A percentile compares a stretch with the other conserved stretches of the same genome.
phyloP scores from a whole-genome alignment of 2,113 vertebrate genomes.

The Sminthopsis crassicaudata region DNA sequence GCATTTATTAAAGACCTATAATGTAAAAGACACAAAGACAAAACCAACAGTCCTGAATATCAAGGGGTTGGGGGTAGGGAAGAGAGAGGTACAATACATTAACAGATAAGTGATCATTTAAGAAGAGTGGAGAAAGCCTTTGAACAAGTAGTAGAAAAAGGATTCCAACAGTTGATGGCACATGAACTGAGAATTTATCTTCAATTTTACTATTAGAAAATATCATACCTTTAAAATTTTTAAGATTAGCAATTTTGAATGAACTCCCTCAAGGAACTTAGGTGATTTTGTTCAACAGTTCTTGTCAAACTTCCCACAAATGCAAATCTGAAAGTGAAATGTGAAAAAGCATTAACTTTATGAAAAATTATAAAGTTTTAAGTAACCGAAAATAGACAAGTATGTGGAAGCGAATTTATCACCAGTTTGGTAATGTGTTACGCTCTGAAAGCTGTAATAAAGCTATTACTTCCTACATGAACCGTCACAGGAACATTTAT shows the following conservation, averaged over 20 bases:
- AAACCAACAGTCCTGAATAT: not conserved
- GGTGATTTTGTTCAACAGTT: slow-evolving; percentile 19
- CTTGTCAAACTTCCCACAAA: slow-evolving; percentile 61
- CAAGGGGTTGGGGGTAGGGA: not conserved
- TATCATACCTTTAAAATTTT: slow-evolving; percentile 41
- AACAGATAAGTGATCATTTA: not conserved
- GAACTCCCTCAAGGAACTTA: slow-evolving; percentile 18
- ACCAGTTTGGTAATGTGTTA: slow-evolving; percentile 34
- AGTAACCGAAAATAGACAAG: slow-evolving; percentile 41
- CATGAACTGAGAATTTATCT: not conserved
- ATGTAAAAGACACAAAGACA: not conserved
- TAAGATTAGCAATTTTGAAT: slow-evolving; percentile 54
- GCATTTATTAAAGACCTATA: not conserved
- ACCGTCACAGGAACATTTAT: slow-evolving; percentile 34
- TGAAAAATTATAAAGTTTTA: slow-evolving; percentile 51
- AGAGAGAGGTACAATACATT: not conserved
- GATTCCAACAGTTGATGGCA: not conserved
- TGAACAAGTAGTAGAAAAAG: not conserved
- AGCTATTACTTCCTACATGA: slow-evolving; percentile 49
- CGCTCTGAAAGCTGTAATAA: slow-evolving; percentile 46
- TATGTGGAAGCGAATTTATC: not conserved
- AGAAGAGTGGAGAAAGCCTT: not conserved
- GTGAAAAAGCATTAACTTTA: slow-evolving; percentile 43
- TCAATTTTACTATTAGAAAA: slow-evolving; percentile 51
- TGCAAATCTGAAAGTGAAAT: slow-evolving; percentile 31